Base-by-base conservation (phyloP, 2,797 vertebrate species). In the Aldrovandia affinis region DNA sequence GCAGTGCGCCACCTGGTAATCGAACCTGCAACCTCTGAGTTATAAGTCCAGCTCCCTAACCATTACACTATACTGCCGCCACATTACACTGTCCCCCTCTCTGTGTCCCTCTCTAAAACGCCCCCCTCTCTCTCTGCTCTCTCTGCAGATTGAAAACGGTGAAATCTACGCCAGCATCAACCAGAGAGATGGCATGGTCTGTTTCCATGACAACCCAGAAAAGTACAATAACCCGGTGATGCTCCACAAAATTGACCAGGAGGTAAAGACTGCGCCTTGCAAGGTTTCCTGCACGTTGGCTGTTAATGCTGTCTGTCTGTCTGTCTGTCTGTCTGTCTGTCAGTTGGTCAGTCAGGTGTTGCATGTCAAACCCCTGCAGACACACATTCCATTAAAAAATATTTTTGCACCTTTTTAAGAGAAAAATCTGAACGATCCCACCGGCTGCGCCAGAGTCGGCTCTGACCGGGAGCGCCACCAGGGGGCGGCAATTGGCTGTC, bases 91-190 rank as follows among this genome's bases (percentile, higher is more conserved):
- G 3, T 22, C 57, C 20, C 18, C 22, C 18, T 5, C 18, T n/a
- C n/a, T n/a, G n/a, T n/a, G 61, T 65, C 61, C n/a, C n/a, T n/a
- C n/a, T 6, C 61, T 47, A n/a, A 54, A 36, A 55, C 2, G 2
- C n/a, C n/a, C n/a, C n/a, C n/a, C n/a, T n/a, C n/a, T n/a, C n/a
- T n/a, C n/a, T n/a, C n/a, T n/a, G n/a, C n/a, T n/a, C n/a, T 83
- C 54, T 18, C 80, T 83, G 59, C 91, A 99, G 98, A 99, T 99
- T 93, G 98, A 99, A 95, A 98, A 99, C 89, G 98, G 98, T 59
- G 98, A 99, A 95, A 99, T 99, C 92, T 99, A 99, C 86, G 98
- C 98, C 94, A 99, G 98, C 94, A 99, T 99, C 96, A 99, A 99
- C 95, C 98, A 99, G 95, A 99, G 97, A 92, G 98, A 99, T 80